phyloP scores from a whole-genome alignment of 2,888 invertebrate genomes.

The Melinaea menophilus region DNA sequence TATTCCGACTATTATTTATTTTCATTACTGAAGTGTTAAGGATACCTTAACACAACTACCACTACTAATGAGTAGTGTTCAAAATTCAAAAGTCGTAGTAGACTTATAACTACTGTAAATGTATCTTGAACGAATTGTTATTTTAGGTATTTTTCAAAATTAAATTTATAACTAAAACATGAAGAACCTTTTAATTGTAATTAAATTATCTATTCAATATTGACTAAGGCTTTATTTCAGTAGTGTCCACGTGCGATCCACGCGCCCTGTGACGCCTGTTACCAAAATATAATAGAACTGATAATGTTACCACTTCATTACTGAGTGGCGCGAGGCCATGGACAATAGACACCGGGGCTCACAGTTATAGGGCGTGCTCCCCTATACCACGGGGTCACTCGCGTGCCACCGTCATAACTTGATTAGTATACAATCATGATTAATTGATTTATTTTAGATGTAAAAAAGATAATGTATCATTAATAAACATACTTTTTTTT shows the following conservation, averaged over 20 bases:
- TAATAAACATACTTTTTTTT: conserved; percentile 8
- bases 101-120: too few relatives aligned
- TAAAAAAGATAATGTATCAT: not conserved
- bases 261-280: conserved; percentile 53
- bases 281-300: conserved; percentile 36
- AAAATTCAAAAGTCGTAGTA: too few relatives aligned
- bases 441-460: conserved; percentile 2
- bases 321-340: conserved; percentile 45
- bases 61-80: too few relatives aligned
- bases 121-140: too few relatives aligned
- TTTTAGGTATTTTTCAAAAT: too few relatives aligned
- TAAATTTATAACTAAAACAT: too few relatives aligned
- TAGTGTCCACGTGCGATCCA: conserved; percentile 62
- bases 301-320: conserved; percentile 52
- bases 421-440: not conserved
- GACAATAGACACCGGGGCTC: conserved; percentile 63
- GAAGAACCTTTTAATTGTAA: not conserved
- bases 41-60: too few relatives aligned
- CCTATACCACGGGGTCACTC: conserved; percentile 37
- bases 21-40: too few relatives aligned
- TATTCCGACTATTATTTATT: too few relatives aligned
- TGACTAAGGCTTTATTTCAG: conserved; percentile 6
- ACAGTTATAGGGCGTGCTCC: conserved; percentile 57
- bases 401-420: conserved; percentile 30
- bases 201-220: not conserved